phyloP scores from a whole-genome alignment of 2,113 vertebrate species.

The Passer montanus region DNA sequence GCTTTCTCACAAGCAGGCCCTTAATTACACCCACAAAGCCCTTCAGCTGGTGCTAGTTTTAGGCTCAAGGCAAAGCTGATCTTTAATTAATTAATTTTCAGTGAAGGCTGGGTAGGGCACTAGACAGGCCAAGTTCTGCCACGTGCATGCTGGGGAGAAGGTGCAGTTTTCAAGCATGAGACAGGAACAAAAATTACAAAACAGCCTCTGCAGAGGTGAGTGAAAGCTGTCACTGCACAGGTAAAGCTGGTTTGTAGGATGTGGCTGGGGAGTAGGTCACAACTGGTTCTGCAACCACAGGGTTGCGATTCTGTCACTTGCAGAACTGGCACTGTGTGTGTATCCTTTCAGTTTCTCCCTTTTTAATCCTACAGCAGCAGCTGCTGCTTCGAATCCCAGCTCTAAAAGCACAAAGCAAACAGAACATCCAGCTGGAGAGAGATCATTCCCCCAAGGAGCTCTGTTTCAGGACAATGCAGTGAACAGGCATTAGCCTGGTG shows the following conservation, averaged over 20 bases:
- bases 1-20: not conserved
- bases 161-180: not conserved
- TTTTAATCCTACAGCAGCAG: not conserved
- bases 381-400: not conserved
- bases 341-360: not conserved
- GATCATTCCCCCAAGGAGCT: not conserved
- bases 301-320: not conserved
- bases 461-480: not conserved
- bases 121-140: not conserved
- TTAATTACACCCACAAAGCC: not conserved
- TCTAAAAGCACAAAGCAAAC: not conserved
- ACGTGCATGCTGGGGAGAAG: accelerated
- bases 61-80: not conserved
- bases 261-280: not conserved
- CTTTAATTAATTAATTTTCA: not conserved
- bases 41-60: not conserved
- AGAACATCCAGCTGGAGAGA: not conserved
- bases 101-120: not conserved
- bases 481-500: not conserved
- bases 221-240: not conserved
- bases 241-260: not conserved
- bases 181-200: not conserved
- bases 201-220: not conserved
- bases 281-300: not conserved
- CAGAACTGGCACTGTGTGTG: accelerated